Evolutionary conservation across 2,113 vertebrate genomes (phyloP), one percentile per base, ranked within the genome.

Genomic region (Deroptyus accipitrinus): DNA sequence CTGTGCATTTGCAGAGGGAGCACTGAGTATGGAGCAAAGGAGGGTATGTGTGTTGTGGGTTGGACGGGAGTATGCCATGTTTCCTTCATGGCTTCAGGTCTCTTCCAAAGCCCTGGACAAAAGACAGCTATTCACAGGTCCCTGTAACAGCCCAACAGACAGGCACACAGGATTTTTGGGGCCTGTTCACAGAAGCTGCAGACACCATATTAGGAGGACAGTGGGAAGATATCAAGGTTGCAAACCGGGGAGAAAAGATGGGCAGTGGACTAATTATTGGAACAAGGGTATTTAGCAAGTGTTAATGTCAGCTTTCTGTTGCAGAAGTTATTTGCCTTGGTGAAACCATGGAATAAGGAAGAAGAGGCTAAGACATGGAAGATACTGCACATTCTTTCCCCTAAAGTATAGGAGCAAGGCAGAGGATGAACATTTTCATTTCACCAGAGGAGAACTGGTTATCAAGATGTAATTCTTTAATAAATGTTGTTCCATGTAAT

Each of bases 381-480:
- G 23, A 52, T 48, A 33, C 13, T 9, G 24, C 63, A 55, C 2
- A 33, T 9, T 63, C 17, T 64, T 86, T 83, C 8, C 31, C 35
- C 17, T 16, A 78, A 35, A 88, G 17, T 30, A 61, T 39, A 12
- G 27, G 46, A 88, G 51, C 42, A 84, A 75, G 33, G 42, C 24
- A 88, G 55, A 88, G 27, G 37, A 80, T 41, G 22, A 88, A 64
- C 8, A 30, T 70, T 86, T 93, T 92, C 44, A 66, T 84, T 86
- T 86, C 31, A 55, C 62, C 48, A 49, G 61, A 90, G 48, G 35
- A 93, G 78, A 93, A 72, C 30, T n/a, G 22, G 11, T 87, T 92
- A 85, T 90, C 81, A 77, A 73, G 57, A 87, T 54, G 27, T 55
- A 92, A 93, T 90, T 83, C 94, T 17, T 70, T 93, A 84, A 81